phyloP scores from a whole-genome alignment of 2,888 invertebrate genomes.

The Maniola hyperantus region DNA sequence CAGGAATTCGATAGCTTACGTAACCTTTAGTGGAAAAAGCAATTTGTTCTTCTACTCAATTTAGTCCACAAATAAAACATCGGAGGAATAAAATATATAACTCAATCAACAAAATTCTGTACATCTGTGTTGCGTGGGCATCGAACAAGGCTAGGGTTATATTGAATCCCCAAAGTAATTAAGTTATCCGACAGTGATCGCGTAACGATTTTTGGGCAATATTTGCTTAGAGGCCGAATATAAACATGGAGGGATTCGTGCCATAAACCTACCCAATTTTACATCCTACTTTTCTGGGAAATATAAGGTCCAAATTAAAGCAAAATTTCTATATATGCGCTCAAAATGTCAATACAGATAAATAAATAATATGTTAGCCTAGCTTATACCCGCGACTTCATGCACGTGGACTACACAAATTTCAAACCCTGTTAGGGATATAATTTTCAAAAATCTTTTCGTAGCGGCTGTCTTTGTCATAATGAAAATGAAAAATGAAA shows the following conservation, averaged over 20 bases:
- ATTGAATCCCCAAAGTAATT: conserved; percentile 51
- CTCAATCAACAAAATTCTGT: conserved; percentile 31
- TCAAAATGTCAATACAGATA: too few species aligned
- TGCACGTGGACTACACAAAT: too few species aligned
- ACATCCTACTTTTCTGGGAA: too few species aligned
- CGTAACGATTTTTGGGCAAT: conserved; percentile 67
- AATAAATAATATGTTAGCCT: too few species aligned
- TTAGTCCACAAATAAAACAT: conserved; percentile 20
- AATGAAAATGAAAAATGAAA: too few species aligned
- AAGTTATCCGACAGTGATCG: conserved; percentile 61
- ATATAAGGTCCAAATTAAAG: too few species aligned
- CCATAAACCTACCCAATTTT: too few species aligned
- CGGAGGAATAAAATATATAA: conserved; percentile 21
- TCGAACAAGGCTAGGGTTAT: conserved; percentile 30
- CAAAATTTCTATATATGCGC: too few species aligned
- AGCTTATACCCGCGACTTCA: too few species aligned
- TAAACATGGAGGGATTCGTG: background rate
- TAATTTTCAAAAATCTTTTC: too few species aligned
- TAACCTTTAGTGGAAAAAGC: conserved; percentile 17
- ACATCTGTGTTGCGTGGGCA: conserved; percentile 28
- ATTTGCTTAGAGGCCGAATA: conserved; percentile 49
- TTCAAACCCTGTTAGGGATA: too few species aligned
- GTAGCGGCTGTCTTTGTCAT: too few species aligned
- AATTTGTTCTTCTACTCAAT: conserved; percentile 22
- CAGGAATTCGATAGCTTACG: conserved; percentile 9